Conservation (phyloP, 2,797 vertebrate species). For the Leptodactylus fallax region DNA sequence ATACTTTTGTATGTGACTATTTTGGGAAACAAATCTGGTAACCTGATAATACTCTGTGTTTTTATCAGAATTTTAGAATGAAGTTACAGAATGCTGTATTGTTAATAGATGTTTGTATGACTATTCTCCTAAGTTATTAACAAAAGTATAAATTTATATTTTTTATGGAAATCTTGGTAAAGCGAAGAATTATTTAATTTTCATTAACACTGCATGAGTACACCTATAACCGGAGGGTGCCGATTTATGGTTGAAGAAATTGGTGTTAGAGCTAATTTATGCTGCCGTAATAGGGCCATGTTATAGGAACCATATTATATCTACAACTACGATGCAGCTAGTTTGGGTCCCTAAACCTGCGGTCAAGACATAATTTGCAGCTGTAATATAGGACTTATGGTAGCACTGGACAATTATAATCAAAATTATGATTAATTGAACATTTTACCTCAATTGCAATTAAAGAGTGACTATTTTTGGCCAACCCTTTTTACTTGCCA, state of each 20-base stretch:
- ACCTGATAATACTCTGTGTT: neutral
- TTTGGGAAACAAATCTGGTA: neutral
- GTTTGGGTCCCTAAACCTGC: no score
- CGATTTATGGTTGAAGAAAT: neutral
- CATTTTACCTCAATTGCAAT: no score
- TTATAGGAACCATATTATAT: no score
- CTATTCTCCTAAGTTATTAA: constrained; percentile 21
- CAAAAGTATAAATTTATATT: constrained; percentile 24
- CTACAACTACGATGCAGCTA: no score
- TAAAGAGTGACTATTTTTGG: no score
- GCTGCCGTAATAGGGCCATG: no score
- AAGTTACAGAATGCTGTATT: neutral
- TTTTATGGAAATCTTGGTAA: neutral
- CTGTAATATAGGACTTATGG: no score
- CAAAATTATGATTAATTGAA: no score
- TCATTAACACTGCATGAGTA: no score
- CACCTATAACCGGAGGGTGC: neutral
- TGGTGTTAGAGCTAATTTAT: neutral
- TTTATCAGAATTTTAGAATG: neutral
- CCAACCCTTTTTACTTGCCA: no score
- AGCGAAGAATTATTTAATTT: neutral
- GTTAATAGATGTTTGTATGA: neutral
- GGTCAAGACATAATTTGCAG: no score
- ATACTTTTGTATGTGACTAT: neutral
- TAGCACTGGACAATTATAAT: no score